These are phyloP conservation scores for Oeneis ivallda DNA, from an alignment of 2,888 invertebrate species.

Conservation along the genomic window DNA sequence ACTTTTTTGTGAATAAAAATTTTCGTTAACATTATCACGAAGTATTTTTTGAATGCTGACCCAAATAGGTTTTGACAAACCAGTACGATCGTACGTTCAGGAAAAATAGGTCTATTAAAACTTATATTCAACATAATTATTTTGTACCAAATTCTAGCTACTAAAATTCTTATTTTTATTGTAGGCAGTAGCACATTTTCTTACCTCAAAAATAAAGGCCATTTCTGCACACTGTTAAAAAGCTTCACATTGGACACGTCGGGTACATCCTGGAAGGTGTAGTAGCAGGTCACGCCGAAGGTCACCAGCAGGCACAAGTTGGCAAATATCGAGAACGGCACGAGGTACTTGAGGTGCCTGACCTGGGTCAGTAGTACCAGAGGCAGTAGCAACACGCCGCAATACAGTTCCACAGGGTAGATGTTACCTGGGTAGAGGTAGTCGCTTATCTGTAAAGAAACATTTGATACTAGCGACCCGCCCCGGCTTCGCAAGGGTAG, in stretches of 20 bases:
- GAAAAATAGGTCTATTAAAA: too few species aligned
- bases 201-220: constrained; percentile 92
- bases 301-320: constrained; percentile 90
- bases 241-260: constrained; percentile 54
- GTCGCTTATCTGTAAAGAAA: constrained; percentile 77
- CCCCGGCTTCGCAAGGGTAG: too few species aligned
- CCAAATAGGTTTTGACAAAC: too few species aligned
- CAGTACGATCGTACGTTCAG: too few species aligned
- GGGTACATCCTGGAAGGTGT: constrained; percentile 83
- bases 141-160: too few species aligned
- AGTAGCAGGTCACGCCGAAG: constrained; percentile 90
- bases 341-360: constrained; percentile 89
- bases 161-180: neutral
- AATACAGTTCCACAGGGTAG: constrained; percentile 82
- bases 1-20: too few species aligned
- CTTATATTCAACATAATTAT: too few species aligned
- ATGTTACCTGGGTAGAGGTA: constrained; percentile 59
- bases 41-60: too few species aligned
- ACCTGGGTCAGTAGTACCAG: constrained; percentile 85
- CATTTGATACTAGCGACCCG: neutral
- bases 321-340: constrained; percentile 94
- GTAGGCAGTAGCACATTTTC: neutral
- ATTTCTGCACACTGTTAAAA: constrained; percentile 71
- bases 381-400: constrained; percentile 85
- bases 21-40: too few species aligned